Evolutionary conservation across 2,888 invertebrate genomes (phyloP), one percentile per base, ranked within the genome.

Genomic region (Chaitophorus viminalis): DNA sequence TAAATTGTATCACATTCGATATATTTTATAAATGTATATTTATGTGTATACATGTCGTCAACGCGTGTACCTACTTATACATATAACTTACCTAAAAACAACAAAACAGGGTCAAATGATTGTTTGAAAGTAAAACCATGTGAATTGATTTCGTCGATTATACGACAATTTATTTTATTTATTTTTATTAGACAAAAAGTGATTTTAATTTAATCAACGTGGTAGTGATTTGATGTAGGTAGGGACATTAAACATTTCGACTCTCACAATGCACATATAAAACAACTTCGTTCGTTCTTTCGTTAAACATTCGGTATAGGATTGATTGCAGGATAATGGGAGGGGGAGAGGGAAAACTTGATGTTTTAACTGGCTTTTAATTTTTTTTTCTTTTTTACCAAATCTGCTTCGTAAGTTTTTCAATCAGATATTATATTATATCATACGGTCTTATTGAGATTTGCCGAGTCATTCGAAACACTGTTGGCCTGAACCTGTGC

Each of bases 391-490:
- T 46, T 46, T 46, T 46, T 14, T 0, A 60, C 4, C 4, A 5
- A 25, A 60, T 60, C 25, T 5, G 5, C 21, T 18, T 21, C 60
- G 25, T 60, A 21, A 21, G 60, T 8, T 46, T 11, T 0, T 46
- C 14, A 46, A 60, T 60, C 60, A 60, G 25, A 60, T 60, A 60
- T 46, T 14, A 46, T 60, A 60, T 60, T 29, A 68, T 9, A 25
- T 68, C 68, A 25, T 29, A n/a, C 68, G 25, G 21, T n/a, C 68
- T 11, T 25, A 29, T 68, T 25, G 68, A 68, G 54, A 78, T 79
- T 68, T 39, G 79, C 65, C 29, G 65, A 65, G 65, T 79, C 79
- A 79, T 65, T 79, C 36, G 39, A 78, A 78, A 60, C 8, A 52
- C 11, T n/a, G 18, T 60, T 79, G 14, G 46, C 46, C 46, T 11